These are phyloP conservation scores for Chrysemys picta DNA, from an alignment of 2,113 vertebrate species.

Conservation along the genomic window DNA sequence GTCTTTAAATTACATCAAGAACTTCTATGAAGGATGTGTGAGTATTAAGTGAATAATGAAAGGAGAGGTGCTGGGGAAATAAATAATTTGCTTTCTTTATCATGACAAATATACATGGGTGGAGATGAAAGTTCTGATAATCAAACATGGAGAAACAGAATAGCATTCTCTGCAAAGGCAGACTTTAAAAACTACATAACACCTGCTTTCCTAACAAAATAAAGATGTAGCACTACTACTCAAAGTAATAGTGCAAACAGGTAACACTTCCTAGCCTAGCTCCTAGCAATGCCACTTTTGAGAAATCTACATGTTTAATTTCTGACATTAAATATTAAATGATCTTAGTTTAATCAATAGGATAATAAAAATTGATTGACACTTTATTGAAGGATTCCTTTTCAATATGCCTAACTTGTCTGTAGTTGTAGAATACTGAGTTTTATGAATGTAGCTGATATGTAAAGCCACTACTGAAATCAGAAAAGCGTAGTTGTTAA, in stretches of 20 bases:
- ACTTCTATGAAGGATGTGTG: constrained; percentile 91
- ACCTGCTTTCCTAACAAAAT: not conserved
- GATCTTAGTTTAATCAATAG: not conserved
- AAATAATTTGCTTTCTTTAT: not conserved
- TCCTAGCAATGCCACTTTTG: not conserved
- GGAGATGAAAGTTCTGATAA: not conserved
- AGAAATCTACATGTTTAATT: not conserved
- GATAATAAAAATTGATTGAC: not conserved
- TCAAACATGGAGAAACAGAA: not conserved
- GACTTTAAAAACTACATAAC: not conserved
- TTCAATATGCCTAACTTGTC: not conserved
- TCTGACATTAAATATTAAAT: not conserved
- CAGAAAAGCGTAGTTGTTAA: not conserved
- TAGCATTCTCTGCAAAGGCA: not conserved
- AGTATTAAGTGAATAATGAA: constrained; percentile 71
- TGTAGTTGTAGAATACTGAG: not conserved
- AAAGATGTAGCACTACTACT: not conserved
- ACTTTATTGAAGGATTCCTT: not conserved
- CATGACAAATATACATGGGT: not conserved
- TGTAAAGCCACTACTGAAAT: not conserved
- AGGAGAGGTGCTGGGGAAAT: not conserved
- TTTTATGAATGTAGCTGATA: not conserved
- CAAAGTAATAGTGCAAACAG: not conserved
- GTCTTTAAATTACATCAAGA: constrained; percentile 90
- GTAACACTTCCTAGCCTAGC: not conserved